Percentiles rank a stretch among this genome's conserved stretches.
These are phyloP conservation scores for Rostrhamus sociabilis DNA, from an alignment of 2,797 vertebrate genomes.

Conservation along the genomic window DNA sequence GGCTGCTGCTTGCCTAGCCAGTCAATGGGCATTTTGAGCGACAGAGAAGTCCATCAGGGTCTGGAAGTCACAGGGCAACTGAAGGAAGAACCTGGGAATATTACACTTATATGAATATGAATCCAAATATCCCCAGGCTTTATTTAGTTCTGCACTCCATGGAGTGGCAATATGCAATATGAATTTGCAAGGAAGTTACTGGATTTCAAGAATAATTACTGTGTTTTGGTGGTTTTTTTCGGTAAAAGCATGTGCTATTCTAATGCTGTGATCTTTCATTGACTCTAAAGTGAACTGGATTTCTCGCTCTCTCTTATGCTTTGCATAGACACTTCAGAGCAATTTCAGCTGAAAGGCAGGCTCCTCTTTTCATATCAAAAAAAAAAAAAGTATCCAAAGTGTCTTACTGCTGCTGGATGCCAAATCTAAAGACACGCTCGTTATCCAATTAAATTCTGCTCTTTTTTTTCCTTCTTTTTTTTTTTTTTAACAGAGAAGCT, in stretches of 20 bases:
- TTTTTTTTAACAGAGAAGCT: neutral
- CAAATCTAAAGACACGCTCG: neutral
- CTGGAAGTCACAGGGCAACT: neutral
- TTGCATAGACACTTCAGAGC: neutral
- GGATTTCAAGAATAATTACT: neutral
- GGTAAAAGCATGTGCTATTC: neutral
- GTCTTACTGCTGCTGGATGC: neutral
- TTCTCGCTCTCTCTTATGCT: neutral
- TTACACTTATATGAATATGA: neutral
- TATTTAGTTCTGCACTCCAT: neutral
- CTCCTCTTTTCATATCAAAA: neutral
- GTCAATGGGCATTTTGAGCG: neutral
- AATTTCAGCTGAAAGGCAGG: neutral
- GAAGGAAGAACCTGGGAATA: neutral
- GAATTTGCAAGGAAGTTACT: neutral
- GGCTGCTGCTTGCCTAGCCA: neutral
- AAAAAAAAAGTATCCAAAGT: neutral
- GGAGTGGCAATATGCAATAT: neutral
- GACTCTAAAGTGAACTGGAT: neutral
- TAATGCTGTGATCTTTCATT: neutral
- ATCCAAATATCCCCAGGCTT: neutral
- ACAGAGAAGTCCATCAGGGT: neutral
- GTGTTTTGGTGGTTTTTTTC: neutral
- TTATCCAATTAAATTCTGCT: neutral
- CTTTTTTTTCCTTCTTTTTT: neutral